phyloP scores from a whole-genome alignment of 2,113 vertebrate genomes.

The Oreochromis spilurus region DNA sequence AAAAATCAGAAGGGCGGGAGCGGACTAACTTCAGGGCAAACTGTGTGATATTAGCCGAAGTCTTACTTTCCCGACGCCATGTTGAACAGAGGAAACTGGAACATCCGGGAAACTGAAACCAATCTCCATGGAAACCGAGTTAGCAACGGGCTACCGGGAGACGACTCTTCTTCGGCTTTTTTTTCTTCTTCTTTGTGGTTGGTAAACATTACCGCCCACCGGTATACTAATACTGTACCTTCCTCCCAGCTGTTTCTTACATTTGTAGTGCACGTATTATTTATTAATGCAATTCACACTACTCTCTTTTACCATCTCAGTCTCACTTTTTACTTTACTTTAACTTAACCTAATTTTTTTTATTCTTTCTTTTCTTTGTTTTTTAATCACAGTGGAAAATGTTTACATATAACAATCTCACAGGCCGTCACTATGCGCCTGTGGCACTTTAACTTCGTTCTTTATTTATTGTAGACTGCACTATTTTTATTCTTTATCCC shows the following conservation, averaged over 20 bases:
- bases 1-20: not conserved
- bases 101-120: slow-evolving; percentile 69
- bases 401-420: not conserved
- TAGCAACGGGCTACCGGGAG: not conserved
- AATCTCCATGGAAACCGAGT: slow-evolving; percentile 58
- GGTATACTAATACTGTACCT: not conserved
- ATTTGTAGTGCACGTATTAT: not conserved
- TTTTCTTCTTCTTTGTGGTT: not conserved
- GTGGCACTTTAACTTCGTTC: not conserved
- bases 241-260: not conserved
- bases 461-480: not conserved
- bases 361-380: not conserved
- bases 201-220: not conserved
- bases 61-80: slow-evolving; percentile 73
- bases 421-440: not conserved
- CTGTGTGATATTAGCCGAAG: slow-evolving; percentile 57
- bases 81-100: slow-evolving; percentile 47
- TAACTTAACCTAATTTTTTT: not conserved
- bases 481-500: not conserved
- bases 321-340: not conserved
- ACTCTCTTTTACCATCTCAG: not conserved
- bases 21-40: slow-evolving; percentile 45
- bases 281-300: not conserved
- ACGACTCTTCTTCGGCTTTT: not conserved
- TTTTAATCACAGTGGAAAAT: not conserved